These are phyloP conservation scores for Nyctalus aviator DNA, from an alignment of 2,797 vertebrate species.

Conservation along the genomic window DNA sequence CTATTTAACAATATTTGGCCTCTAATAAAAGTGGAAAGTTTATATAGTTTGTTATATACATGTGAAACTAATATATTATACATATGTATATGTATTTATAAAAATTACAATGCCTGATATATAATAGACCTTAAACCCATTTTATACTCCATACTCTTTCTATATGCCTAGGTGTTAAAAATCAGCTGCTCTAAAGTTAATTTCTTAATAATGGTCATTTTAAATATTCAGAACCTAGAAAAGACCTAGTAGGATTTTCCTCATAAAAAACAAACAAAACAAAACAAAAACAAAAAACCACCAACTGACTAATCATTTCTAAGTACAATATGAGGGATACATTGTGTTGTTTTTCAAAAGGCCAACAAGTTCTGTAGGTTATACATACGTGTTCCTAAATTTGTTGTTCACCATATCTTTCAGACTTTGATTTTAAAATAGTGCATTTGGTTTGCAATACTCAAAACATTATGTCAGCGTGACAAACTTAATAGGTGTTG, in stretches of 20 bases:
- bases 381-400: slow-evolving; percentile 42
- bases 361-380: slow-evolving; percentile 30
- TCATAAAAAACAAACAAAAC: too few relatives aligned
- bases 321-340: neutral
- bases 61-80: neutral
- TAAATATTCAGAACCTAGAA: slow-evolving; percentile 6
- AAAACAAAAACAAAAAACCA: too few relatives aligned
- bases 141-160: neutral
- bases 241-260: neutral
- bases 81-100: neutral
- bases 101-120: neutral
- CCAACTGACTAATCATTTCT: slow-evolving; percentile 26
- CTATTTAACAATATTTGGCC: neutral
- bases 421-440: slow-evolving; percentile 68
- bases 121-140: neutral
- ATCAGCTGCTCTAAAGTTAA: neutral
- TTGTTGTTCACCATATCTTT: neutral
- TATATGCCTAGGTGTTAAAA: neutral
- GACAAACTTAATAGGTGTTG: slow-evolving; percentile 67
- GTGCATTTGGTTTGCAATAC: slow-evolving; percentile 50
- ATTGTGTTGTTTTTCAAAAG: slow-evolving; percentile 1
- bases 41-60: neutral
- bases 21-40: neutral
- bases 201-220: neutral
- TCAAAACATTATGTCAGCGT: slow-evolving; percentile 72